These are phyloP conservation scores for Hemibagrus wyckioides DNA, from an alignment of 2,113 vertebrate species.

Conservation along the genomic window DNA sequence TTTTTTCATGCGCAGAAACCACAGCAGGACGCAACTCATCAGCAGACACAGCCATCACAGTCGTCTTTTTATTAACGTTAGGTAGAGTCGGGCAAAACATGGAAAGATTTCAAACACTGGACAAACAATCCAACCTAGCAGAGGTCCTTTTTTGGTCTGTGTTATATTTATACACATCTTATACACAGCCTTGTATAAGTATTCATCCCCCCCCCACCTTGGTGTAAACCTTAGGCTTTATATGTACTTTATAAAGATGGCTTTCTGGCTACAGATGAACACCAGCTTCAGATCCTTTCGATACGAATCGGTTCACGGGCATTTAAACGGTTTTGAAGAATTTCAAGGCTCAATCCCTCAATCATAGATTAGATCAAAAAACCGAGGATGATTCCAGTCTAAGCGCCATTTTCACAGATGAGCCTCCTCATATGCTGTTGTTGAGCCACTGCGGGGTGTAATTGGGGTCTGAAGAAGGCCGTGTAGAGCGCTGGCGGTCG, in stretches of 20 bases:
- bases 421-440: neutral
- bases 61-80: too few relatives aligned
- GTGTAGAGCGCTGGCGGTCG: constrained; percentile 11
- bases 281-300: neutral
- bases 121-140: neutral
- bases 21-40: neutral
- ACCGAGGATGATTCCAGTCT: neutral
- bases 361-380: neutral
- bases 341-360: neutral
- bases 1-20: neutral
- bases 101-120: neutral
- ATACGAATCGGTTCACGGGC: neutral
- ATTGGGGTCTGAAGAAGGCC: constrained; percentile 34
- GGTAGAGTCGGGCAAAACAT: neutral
- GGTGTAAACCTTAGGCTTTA: neutral
- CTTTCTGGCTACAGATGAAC: neutral
- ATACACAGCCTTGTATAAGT: neutral
- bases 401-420: constrained; percentile 1
- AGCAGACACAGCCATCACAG: too few relatives aligned
- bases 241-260: neutral
- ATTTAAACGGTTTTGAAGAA: neutral
- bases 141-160: neutral
- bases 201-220: neutral
- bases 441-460: constrained; percentile 28
- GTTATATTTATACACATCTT: neutral